Percentiles rank a stretch among this genome's conserved stretches.
Conservation (phyloP, 2,888 invertebrate genomes). For the Oligia latruncula region DNA sequence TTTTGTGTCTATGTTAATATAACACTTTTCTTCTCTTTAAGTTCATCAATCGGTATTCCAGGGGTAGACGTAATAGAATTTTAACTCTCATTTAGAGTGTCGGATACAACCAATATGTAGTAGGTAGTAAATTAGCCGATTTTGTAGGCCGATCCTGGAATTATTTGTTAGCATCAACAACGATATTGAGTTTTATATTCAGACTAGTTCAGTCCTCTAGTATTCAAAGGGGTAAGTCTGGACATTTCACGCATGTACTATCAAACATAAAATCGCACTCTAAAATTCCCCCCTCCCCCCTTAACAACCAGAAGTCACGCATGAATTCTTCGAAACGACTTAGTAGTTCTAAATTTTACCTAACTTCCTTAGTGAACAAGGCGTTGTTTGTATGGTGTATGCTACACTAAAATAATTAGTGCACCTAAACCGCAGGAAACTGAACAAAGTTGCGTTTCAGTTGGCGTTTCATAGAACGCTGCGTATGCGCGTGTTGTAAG, state of each 20-base stretch:
- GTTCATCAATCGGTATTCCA: too few relatives aligned
- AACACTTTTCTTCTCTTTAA: not conserved
- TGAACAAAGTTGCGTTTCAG: slow-evolving; percentile 72
- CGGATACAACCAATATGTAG: too few relatives aligned
- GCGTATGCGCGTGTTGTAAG: slow-evolving; percentile 50
- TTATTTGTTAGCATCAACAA: not conserved
- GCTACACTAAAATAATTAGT: slow-evolving; percentile 56
- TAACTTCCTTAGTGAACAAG: slow-evolving; percentile 63
- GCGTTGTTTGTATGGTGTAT: slow-evolving; percentile 47
- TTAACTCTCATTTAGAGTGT: not conserved
- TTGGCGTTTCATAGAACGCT: slow-evolving; percentile 69
- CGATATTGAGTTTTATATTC: not conserved
- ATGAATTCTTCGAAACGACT: slow-evolving; percentile 19
- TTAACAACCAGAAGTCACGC: not conserved
- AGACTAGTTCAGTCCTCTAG: not conserved
- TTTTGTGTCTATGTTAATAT: too few relatives aligned
- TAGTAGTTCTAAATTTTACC: slow-evolving; percentile 39
- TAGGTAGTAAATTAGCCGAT: too few relatives aligned
- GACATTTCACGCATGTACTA: slow-evolving; percentile 1
- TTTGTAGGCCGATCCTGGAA: too few relatives aligned
- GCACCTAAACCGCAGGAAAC: slow-evolving; percentile 66
- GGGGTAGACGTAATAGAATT: not conserved
- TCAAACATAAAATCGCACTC: slow-evolving; percentile 14
- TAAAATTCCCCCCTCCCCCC: not conserved
- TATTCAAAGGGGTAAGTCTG: slow-evolving; percentile 10